Base-by-base conservation (phyloP, 2,888 invertebrate genomes). In the Catocala nupta region DNA sequence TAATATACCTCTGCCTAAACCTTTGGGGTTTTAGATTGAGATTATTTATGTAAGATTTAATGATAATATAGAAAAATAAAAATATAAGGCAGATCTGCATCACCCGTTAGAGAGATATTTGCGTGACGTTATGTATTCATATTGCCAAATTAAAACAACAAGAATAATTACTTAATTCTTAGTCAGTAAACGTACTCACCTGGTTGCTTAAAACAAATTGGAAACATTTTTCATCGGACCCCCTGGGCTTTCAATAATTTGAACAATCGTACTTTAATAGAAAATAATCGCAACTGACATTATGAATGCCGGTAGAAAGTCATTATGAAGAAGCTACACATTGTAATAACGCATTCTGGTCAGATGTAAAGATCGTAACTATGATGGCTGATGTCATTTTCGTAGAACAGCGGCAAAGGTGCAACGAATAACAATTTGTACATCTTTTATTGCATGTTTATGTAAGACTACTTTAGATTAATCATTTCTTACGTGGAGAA, bases 311-410 rank as follows among this genome's bases (percentile, higher is more conserved):
- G 16, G 16, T 7, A 47, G 47, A 47, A 47, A 47, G 47, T 16
- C 13, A 25, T 47, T 47, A 47, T 10, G 16, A 4, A 16, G 47
- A 16, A 47, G 7, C 11, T 5, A 16, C 8, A 47, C 16, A 47
- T 9, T 10, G 8, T 1, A 43, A 44, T 53, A 43, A 53, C 25
- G 43, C 43, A 53, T 53, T 53, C 53, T 25, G 0, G 1, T 12
- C 53, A 25, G 33, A 11, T 16, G 1, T 7, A 43, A 3, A 9
- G 8, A 9, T 16, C 33, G 43, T 44, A 25, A 53, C 53, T 43
- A 43, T 53, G 53, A 53, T 13, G 11, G 53, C 8, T 53, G 53
- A 53, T 53, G 53, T 44, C 53, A 7, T 53, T 5, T 53, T 53
- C 13, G 34, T 11, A 47, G 16, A 47, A 47, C 16, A 9, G 9